Base-by-base conservation (phyloP, 2,888 invertebrate species). In the Spialia ferax region DNA sequence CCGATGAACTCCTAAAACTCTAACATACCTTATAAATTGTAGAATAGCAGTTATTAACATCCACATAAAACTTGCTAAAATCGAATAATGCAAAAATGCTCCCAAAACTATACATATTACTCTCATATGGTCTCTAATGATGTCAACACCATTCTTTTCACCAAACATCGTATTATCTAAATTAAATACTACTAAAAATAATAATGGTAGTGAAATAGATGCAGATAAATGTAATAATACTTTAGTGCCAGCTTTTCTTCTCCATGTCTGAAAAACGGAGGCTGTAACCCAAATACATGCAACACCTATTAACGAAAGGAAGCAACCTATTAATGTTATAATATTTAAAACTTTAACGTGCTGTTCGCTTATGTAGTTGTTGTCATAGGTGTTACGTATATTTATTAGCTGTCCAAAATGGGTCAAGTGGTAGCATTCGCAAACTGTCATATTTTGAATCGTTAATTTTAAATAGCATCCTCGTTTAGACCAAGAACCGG, bases 51-150 rank as follows among this genome's bases (percentile, higher is more conserved):
- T 95, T 65, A 96, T 95, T 22, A 96, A 83, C 96, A 96, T 96
- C 96, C 96, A 96, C 76, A 94, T 94, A 77, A 96, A 96, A 70
- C 96, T 94, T 1, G 95, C 94, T 55, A 96, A 83, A 38, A 96
- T 94, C 20, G 96, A 95, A 81, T 96, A 96, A 77, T 96, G 96
- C 45, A 96, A 82, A 5, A 95, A 74, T 7, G 95, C 94, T 3
- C 96, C 96, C 13, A 96, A 85, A n/a, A 88, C 74, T 50, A 95
- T 91, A 77, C 96, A 96, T 42, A 88, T 69, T 22, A 72, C 77
- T 74, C 76, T 80, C 76, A 77, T 83, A 62, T 82, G 63, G 50
- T 87, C 77, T 42, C 81, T 74, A 26, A 87, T 73, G 29, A 70
- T 63, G 61, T 77, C 80, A 18, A 71, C 67, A 42, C 79, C 85